phyloP scores from a whole-genome alignment of 2,888 invertebrate species.

The Lycocerus yunnanus region DNA sequence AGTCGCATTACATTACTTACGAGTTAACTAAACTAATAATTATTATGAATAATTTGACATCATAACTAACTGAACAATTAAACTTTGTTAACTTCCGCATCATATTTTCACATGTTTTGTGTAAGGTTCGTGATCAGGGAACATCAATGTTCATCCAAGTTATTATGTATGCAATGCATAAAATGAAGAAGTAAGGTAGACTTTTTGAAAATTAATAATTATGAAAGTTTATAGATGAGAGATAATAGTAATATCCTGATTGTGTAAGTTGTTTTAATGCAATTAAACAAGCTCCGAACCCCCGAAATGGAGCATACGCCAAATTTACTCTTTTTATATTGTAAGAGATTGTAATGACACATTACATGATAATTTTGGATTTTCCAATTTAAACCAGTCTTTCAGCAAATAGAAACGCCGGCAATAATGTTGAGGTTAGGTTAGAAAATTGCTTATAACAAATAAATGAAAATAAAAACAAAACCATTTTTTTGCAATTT shows the following conservation, averaged over 20 bases:
- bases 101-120: conserved; percentile 3
- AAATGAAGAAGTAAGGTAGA: background rate
- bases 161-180: background rate
- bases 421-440: too few relatives aligned
- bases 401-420: too few relatives aligned
- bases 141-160: background rate
- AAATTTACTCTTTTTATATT: too few relatives aligned
- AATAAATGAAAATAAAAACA: too few relatives aligned
- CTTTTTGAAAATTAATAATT: background rate
- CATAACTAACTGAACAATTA: background rate
- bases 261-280: background rate
- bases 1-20: background rate
- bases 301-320: background rate
- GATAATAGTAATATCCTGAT: background rate
- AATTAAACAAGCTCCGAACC: background rate
- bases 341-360: background rate
- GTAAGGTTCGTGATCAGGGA: conserved; percentile 6
- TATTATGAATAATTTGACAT: background rate
- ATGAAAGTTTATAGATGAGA: background rate
- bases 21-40: background rate
- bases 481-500: too few relatives aligned
- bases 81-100: conserved; percentile 5
- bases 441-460: too few relatives aligned
- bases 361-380: too few relatives aligned
- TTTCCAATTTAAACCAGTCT: too few relatives aligned